Conservation (phyloP, 2,797 vertebrate species). For the Eutrigla gurnardus region DNA sequence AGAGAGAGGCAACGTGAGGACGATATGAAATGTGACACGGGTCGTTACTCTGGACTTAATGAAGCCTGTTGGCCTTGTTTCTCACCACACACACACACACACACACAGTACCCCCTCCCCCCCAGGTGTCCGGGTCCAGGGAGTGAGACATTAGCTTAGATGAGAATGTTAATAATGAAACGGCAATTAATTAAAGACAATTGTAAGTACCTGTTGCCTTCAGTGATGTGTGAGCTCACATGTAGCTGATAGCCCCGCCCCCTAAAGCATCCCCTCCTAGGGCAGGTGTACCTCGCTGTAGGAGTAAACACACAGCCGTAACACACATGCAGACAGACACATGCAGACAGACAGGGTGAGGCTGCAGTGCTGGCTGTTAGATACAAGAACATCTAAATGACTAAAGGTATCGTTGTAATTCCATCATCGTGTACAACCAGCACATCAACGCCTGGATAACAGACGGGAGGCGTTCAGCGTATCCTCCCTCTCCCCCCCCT, state of each 20-base stretch:
- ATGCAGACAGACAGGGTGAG: background rate
- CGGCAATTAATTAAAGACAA: constrained; percentile 65
- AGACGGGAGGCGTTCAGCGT: constrained; percentile 2
- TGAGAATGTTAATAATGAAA: constrained; percentile 72
- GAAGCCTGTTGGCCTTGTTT: constrained; percentile 73
- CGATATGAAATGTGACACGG: constrained; percentile 64
- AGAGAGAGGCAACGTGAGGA: constrained; percentile 27
- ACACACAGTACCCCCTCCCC: constrained; percentile 15
- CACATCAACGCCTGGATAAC: constrained; percentile 25
- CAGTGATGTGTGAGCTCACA: too few relatives aligned
- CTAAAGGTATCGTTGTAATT: constrained; percentile 54
- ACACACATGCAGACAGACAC: background rate
- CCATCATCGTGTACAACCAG: constrained; percentile 29
- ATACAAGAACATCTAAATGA: constrained; percentile 47
- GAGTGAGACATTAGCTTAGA: constrained; percentile 63
- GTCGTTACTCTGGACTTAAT: constrained; percentile 75
- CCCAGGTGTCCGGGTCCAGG: constrained; percentile 45
- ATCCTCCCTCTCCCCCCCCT: background rate
- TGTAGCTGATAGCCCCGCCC: too few relatives aligned
- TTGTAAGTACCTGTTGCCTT: constrained; percentile 45
- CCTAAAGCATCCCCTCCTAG: too few relatives aligned
- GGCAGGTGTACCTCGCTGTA: too few relatives aligned
- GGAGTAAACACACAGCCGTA: too few relatives aligned
- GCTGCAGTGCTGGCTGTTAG: constrained; percentile 18
- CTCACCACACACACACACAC: constrained; percentile 58